Evolutionary conservation across 2,888 invertebrate genomes (phyloP).

Genomic region (Neocrepidodera transversa): DNA sequence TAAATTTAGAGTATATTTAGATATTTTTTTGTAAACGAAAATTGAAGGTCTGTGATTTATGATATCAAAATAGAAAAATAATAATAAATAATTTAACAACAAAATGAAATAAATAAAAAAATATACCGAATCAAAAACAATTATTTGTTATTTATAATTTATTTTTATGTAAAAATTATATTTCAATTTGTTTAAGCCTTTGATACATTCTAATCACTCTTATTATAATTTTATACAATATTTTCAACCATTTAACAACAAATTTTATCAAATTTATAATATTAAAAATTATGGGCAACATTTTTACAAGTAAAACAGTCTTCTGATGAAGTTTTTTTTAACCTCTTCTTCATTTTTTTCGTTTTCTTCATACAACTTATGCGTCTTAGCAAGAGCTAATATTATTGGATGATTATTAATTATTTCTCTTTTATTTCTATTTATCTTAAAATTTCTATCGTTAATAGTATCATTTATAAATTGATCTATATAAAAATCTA

Average conservation of each 20-base stretch:
- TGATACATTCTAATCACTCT: not conserved
- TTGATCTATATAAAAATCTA: slow-evolving; percentile 51
- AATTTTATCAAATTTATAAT: not conserved
- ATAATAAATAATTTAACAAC: too few relatives aligned
- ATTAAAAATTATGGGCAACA: not conserved
- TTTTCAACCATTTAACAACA: not conserved
- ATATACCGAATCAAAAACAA: too few relatives aligned
- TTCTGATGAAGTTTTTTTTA: slow-evolving; percentile 9
- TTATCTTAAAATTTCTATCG: slow-evolving; percentile 2
- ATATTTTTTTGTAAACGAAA: too few relatives aligned
- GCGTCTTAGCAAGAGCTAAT: slow-evolving; percentile 52
- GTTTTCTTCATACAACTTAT: slow-evolving; percentile 52
- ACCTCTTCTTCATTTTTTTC: slow-evolving; percentile 51
- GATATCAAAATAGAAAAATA: too few relatives aligned
- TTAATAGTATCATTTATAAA: slow-evolving; percentile 39
- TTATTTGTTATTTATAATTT: too few relatives aligned
- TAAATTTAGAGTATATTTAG: too few relatives aligned
- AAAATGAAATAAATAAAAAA: too few relatives aligned
- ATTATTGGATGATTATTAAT: slow-evolving; percentile 54
- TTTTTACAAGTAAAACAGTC: not conserved
- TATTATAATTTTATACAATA: not conserved
- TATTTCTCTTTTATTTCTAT: slow-evolving; percentile 40
- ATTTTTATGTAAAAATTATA: too few relatives aligned
- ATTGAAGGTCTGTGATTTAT: too few relatives aligned
- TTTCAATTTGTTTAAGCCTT: not conserved